Percentiles rank a stretch among this genome's conserved stretches.
These are phyloP conservation scores for Sturnira hondurensis DNA, from an alignment of 2,113 vertebrate species.

Conservation along the genomic window DNA sequence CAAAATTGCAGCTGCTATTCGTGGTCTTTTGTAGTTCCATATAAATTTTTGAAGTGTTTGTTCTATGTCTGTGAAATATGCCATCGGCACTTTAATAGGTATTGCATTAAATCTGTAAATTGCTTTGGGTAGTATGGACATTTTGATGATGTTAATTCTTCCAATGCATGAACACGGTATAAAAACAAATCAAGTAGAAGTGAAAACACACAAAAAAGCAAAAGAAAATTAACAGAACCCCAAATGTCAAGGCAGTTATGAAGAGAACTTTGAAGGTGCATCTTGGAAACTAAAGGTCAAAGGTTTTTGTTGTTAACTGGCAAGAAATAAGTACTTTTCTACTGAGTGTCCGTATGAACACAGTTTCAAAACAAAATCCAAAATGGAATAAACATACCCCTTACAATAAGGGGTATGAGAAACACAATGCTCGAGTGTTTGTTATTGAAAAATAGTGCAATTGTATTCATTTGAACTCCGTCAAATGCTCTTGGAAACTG, in stretches of 20 bases:
- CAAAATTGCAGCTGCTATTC: too few species aligned
- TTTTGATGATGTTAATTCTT: too few species aligned
- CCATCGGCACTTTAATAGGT: too few species aligned
- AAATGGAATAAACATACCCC: conserved; percentile 75
- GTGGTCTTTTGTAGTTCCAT: too few species aligned
- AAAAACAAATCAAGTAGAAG: too few species aligned
- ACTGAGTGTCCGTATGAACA: conserved; percentile 81
- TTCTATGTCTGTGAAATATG: too few species aligned
- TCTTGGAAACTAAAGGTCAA: conserved; percentile 85
- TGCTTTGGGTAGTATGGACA: too few species aligned
- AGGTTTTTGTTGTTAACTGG: conserved; percentile 76
- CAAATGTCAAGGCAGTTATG: conserved; percentile 89
- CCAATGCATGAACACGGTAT: too few species aligned
- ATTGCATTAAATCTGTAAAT: too few species aligned
- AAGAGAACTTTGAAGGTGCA: conserved; percentile 85
- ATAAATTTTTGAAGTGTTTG: too few species aligned
- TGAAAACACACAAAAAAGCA: conserved; percentile 84
- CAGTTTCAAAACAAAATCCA: conserved; percentile 79
- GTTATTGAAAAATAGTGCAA: conserved; percentile 70
- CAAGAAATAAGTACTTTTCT: conserved; percentile 82
- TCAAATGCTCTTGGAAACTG: conserved; percentile 65
- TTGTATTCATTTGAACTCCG: conserved; percentile 65
- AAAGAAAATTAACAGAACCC: conserved; percentile 87
- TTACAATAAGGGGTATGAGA: conserved; percentile 81
- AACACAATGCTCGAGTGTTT: conserved; percentile 83